Evolutionary conservation across 2,888 invertebrate species (phyloP), one percentile per base, ranked within the genome.

Genomic region (Marasmarcha lunaedactyla): DNA sequence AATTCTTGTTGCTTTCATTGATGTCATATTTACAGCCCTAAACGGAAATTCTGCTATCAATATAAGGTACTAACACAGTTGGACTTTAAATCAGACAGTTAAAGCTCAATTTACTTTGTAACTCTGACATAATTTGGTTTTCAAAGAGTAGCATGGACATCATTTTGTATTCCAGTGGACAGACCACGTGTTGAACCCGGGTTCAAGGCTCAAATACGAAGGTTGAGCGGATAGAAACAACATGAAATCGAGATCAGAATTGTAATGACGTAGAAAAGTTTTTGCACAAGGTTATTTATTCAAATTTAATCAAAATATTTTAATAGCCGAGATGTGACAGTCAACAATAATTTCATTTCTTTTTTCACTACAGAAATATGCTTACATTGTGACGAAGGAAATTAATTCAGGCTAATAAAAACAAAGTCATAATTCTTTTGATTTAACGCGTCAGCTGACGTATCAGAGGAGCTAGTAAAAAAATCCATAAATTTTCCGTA

Each of bases 151-250:
- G 60, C 30, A 13, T 34, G 34, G 2, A 12, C 34, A 34, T 34
- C 3, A 34, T 34, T 34, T 13, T 55, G 69, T 66, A 70, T 73
- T 71, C 63, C 46, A 49, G 56, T 61, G 64, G 62, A 60, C 59
- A 46, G 50, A 61, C 70, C 76, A 73, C 73, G 72, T 76, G 76
- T 70, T 73, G 68, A 62, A 20, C 59, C 60, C 53, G 60, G 58
- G 72, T 71, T 74, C 71, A 71, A 74, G 70, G 69, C 68, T 71
- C n/a, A 20, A 20, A 20, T 20, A 20, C 20, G 20, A 20, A 20
- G 20, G 20, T 20, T 20, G 20, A 20, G 20, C 7, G 7, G 20
- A 7, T 5, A 20, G 20, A 3, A 20, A 20, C 20, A 20, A 3
- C 20, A 7, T 7, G 7, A 20, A 20, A 20, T 20, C 20, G 20